Evolutionary conservation across 2,888 invertebrate genomes (phyloP).

Genomic region (Cheilosia grossa): DNA sequence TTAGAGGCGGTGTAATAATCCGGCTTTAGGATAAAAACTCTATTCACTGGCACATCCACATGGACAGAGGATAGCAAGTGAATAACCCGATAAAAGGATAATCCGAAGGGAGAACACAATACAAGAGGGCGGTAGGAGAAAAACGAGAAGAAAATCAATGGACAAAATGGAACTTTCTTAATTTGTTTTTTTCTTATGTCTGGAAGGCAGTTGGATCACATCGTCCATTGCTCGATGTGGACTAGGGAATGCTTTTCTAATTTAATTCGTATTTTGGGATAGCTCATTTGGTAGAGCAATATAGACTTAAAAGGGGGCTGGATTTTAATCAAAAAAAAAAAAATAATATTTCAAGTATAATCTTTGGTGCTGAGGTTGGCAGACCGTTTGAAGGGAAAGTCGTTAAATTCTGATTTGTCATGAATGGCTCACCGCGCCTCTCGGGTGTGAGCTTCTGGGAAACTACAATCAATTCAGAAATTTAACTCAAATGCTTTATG

Average conservation of each 20-base stretch:
- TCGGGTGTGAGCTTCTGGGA: too few species aligned
- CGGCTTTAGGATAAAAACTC: slow-evolving; percentile 24
- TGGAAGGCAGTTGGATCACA: slow-evolving; percentile 58
- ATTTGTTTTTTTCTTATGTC: slow-evolving; percentile 70
- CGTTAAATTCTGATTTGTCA: too few species aligned
- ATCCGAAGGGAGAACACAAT: slow-evolving; percentile 33
- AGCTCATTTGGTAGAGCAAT: slow-evolving; percentile 2
- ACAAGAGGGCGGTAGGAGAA: background rate
- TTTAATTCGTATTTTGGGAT: slow-evolving; percentile 41
- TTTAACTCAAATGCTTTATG: too few species aligned
- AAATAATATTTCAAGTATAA: too few species aligned
- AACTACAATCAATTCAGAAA: too few species aligned
- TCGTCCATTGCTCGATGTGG: slow-evolving; percentile 31
- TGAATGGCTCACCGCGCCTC: too few species aligned
- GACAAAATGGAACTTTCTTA: slow-evolving; percentile 60
- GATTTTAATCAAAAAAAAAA: too few species aligned
- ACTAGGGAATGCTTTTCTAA: slow-evolving; percentile 47
- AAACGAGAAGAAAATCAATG: slow-evolving; percentile 39
- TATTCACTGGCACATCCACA: slow-evolving; percentile 14
- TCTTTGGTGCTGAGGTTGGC: too few species aligned
- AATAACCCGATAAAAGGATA: slow-evolving; percentile 52
- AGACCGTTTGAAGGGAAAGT: too few species aligned
- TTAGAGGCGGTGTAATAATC: slow-evolving; percentile 51
- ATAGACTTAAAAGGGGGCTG: background rate
- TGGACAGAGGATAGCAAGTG: slow-evolving; percentile 14